A percentile compares a stretch with the other conserved stretches of the same genome.
phyloP scores from a whole-genome alignment of 2,888 invertebrate species.

The Diaprepes abbreviatus region DNA sequence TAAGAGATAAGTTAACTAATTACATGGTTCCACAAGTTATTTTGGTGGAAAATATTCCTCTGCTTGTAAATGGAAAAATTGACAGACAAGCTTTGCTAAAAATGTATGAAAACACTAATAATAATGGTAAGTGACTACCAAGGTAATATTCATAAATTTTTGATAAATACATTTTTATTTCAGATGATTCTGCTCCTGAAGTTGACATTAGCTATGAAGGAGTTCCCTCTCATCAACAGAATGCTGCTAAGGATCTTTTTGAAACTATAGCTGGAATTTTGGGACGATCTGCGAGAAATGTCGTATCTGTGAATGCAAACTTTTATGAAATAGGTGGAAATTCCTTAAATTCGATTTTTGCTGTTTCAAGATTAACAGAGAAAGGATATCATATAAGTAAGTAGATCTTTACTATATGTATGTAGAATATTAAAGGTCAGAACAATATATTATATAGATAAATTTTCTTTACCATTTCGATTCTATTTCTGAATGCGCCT shows the following conservation, averaged over 20 bases:
- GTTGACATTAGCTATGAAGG: conserved; percentile 78
- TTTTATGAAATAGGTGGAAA: conserved; percentile 91
- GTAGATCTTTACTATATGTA: conserved; percentile 48
- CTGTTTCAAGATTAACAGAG: conserved; percentile 82
- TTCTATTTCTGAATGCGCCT: too few relatives aligned
- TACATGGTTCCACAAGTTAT: conserved; percentile 88
- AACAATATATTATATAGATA: too few relatives aligned
- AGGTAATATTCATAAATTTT: background rate
- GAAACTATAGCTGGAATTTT: conserved; percentile 82
- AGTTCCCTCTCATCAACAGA: conserved; percentile 72
- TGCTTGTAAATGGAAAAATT: conserved; percentile 89
- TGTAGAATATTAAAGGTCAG: too few relatives aligned
- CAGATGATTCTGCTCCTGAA: conserved; percentile 71
- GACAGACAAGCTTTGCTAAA: conserved; percentile 84
- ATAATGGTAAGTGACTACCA: conserved; percentile 70
- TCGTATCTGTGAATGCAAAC: conserved; percentile 76
- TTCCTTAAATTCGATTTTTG: conserved; percentile 87
- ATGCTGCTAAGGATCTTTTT: conserved; percentile 79
- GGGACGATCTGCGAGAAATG: conserved; percentile 75
- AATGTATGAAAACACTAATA: conserved; percentile 80
- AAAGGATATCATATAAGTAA: conserved; percentile 83
- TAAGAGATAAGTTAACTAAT: conserved; percentile 76
- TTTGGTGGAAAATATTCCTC: conserved; percentile 80
- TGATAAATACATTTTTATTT: conserved; percentile 38
- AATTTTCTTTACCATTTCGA: too few relatives aligned